phyloP scores from a whole-genome alignment of 2,113 vertebrate genomes.

The Paedocypris sp. region DNA sequence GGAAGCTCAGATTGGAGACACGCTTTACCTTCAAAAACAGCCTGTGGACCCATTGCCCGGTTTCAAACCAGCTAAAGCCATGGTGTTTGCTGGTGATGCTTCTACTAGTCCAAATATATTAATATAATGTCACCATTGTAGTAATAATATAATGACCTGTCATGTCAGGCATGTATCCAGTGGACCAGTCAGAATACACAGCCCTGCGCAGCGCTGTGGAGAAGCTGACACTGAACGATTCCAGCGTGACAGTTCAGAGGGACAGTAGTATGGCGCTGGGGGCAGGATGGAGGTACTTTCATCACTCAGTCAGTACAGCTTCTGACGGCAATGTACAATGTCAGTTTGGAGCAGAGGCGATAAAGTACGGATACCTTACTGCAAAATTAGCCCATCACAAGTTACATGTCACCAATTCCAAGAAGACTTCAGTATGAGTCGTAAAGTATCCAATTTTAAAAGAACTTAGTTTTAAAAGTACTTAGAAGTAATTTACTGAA shows the following conservation, averaged over 20 bases:
- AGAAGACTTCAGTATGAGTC: too few species aligned
- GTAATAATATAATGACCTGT: too few species aligned
- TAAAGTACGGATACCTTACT: too few species aligned
- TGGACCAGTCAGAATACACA: conserved; percentile 87
- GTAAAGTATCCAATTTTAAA: too few species aligned
- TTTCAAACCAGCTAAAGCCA: conserved; percentile 88
- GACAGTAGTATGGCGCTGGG: conserved; percentile 88
- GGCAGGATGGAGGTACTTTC: conserved; percentile 84
- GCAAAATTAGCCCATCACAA: too few species aligned
- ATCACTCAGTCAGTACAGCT: background rate
- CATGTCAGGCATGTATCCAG: conserved; percentile 82
- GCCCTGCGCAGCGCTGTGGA: conserved; percentile 83
- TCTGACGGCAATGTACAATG: too few species aligned
- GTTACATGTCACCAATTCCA: too few species aligned
- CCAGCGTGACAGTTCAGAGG: conserved; percentile 81
- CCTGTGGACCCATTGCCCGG: conserved; percentile 85
- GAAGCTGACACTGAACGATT: conserved; percentile 88
- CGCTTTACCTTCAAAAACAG: conserved; percentile 74
- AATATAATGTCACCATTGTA: too few species aligned
- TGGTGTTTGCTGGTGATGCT: conserved; percentile 93
- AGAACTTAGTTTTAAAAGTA: too few species aligned
- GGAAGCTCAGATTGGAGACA: conserved; percentile 98
- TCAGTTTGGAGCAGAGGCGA: too few species aligned
- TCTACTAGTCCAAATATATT: too few species aligned
- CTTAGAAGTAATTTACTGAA: too few species aligned